Evolutionary conservation across 1,140 invertebrate species (phyloP).

Genomic region (Teleopsis dalmanni): DNA sequence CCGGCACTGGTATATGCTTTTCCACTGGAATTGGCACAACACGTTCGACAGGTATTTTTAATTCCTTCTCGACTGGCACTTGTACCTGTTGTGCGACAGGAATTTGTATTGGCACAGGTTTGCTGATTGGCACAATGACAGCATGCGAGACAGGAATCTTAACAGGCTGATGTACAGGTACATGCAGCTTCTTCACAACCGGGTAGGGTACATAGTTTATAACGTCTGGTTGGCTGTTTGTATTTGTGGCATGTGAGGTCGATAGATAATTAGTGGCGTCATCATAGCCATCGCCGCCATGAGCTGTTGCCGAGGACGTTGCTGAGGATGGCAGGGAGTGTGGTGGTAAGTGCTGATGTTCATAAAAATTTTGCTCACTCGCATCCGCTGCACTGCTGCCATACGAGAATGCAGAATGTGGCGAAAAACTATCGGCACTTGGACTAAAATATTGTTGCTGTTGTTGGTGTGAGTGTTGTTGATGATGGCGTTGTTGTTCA

Average conservation of each 20-base stretch:
- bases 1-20: constrained; percentile 63
- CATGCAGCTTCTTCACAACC: constrained; percentile 59
- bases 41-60: constrained; percentile 63
- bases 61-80: constrained; percentile 61
- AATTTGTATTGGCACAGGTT: constrained; percentile 65
- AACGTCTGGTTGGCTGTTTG: constrained; percentile 48
- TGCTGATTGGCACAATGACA: constrained; percentile 59
- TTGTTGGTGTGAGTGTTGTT: no score
- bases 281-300: constrained; percentile 20
- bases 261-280: constrained; percentile 11
- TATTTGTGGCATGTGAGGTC: background rate
- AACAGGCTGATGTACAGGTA: constrained; percentile 57
- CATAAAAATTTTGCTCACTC: background rate
- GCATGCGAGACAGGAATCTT: constrained; percentile 63
- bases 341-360: background rate
- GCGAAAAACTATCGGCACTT: background rate
- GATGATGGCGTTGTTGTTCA: constrained; percentile 12
- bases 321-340: constrained; percentile 9
- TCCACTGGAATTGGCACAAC: constrained; percentile 64
- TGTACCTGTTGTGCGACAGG: constrained; percentile 63
- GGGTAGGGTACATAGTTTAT: constrained; percentile 60
- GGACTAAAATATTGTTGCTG: constrained; percentile 9
- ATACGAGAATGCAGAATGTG: background rate
- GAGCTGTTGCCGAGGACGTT: constrained; percentile 17
- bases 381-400: background rate